These are phyloP conservation scores for Mormoops blainvillei DNA, from an alignment of 2,113 vertebrate genomes.

Conservation along the genomic window DNA sequence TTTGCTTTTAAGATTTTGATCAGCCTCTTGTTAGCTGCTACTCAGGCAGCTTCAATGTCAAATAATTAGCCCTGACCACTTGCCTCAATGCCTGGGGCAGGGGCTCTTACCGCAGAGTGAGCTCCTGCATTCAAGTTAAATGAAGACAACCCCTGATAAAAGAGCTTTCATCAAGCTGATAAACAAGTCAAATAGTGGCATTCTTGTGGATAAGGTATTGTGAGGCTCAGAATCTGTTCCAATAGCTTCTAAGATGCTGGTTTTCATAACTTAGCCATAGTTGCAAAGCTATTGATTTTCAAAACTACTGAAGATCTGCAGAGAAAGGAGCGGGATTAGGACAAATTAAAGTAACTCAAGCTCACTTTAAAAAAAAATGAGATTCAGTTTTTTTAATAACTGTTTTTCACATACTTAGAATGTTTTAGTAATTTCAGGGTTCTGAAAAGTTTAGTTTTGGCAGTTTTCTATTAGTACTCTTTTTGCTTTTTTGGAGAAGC, in stretches of 20 bases:
- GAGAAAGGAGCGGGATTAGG: not conserved
- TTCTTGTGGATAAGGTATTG: not conserved
- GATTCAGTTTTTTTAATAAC: not conserved
- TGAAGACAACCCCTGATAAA: not conserved
- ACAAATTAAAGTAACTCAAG: not conserved
- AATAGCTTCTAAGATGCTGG: not conserved
- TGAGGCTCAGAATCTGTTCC: not conserved
- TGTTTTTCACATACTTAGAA: not conserved
- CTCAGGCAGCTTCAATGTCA: not conserved
- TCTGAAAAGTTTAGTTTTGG: not conserved
- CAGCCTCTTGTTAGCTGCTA: not conserved
- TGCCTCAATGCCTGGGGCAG: not conserved
- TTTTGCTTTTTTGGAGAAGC: not conserved
- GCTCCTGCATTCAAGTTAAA: not conserved
- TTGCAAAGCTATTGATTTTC: not conserved
- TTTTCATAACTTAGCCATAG: not conserved
- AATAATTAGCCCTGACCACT: not conserved
- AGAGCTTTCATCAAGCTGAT: not conserved
- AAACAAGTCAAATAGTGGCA: not conserved
- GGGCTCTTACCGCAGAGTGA: not conserved
- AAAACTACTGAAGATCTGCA: not conserved
- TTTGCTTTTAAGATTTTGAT: not conserved
- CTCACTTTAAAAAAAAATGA: not conserved
- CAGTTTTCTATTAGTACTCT: not conserved
- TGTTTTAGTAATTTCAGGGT: not conserved